These are phyloP conservation scores for Eupithecia pulchellata DNA, from an alignment of 2,888 invertebrate species.

Conservation along the genomic window DNA sequence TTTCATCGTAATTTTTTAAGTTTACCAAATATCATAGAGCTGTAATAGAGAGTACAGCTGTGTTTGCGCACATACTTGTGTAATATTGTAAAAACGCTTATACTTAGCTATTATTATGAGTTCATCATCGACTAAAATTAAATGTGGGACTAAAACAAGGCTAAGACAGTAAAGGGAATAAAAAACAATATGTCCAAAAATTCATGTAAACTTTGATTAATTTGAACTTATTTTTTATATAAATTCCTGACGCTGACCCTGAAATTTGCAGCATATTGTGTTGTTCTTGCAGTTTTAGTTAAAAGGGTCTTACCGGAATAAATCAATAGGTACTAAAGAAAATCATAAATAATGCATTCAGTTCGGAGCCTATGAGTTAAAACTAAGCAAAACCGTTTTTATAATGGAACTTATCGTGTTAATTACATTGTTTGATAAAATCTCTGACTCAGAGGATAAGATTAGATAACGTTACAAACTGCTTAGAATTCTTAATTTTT, in stretches of 20 bases:
- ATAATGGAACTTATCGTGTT: background rate
- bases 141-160: background rate
- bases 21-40: too few relatives aligned
- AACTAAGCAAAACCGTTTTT: background rate
- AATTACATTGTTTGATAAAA: background rate
- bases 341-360: background rate
- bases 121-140: background rate
- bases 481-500: background rate
- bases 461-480: background rate
- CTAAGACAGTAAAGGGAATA: background rate
- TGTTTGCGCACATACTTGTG: background rate
- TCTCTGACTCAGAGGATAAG: slow-evolving; percentile 1
- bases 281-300: background rate
- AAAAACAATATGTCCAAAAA: background rate
- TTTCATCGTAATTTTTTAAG: too few relatives aligned
- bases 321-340: too few relatives aligned
- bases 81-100: background rate
- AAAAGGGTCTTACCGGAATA: background rate
- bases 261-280: slow-evolving; percentile 1
- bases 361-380: background rate
- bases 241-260: background rate
- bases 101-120: too few relatives aligned
- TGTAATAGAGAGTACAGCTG: background rate
- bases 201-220: background rate
- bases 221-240: too few relatives aligned